Conservation (phyloP, 2,888 invertebrate species). For the Agapetus fuscipes region DNA sequence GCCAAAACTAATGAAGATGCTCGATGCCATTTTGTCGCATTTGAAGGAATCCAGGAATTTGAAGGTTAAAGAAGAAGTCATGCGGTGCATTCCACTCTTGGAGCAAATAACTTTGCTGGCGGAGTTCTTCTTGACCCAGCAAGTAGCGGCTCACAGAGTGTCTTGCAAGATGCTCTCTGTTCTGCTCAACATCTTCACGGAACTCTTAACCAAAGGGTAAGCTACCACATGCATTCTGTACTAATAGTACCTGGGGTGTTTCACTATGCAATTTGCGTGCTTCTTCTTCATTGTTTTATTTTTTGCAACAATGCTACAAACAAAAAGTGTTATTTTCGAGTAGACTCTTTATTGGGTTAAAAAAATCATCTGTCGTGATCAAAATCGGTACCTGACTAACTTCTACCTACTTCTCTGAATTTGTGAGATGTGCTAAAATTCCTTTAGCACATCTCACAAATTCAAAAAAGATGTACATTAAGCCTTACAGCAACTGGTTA, state of each 20-base stretch:
- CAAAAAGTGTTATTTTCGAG: no score
- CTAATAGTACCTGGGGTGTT: not conserved
- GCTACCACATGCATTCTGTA: constrained; percentile 32
- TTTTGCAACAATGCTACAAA: no score
- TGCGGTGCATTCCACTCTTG: constrained; percentile 56
- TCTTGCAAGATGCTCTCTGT: constrained; percentile 77
- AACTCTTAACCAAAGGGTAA: constrained; percentile 63
- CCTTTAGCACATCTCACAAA: no score
- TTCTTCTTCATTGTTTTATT: not conserved
- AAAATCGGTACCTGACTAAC: no score
- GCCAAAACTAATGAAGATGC: constrained; percentile 34
- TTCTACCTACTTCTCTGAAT: no score
- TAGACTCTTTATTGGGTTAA: no score
- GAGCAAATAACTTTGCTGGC: constrained; percentile 66
- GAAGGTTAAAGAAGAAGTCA: constrained; percentile 30
- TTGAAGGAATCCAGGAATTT: constrained; percentile 33
- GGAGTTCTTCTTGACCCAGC: constrained; percentile 71
- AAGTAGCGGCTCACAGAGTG: constrained; percentile 67
- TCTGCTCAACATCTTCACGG: constrained; percentile 74
- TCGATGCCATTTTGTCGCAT: constrained; percentile 32
- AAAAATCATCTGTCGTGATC: no score
- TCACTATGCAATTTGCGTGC: not conserved
- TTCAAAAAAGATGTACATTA: no score
- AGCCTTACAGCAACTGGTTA: no score
- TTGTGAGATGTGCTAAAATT: no score